These are phyloP conservation scores for Hydrozoanthus gracilis DNA, from an alignment of 92 coral and sea anemone species.

Conservation along the genomic window DNA sequence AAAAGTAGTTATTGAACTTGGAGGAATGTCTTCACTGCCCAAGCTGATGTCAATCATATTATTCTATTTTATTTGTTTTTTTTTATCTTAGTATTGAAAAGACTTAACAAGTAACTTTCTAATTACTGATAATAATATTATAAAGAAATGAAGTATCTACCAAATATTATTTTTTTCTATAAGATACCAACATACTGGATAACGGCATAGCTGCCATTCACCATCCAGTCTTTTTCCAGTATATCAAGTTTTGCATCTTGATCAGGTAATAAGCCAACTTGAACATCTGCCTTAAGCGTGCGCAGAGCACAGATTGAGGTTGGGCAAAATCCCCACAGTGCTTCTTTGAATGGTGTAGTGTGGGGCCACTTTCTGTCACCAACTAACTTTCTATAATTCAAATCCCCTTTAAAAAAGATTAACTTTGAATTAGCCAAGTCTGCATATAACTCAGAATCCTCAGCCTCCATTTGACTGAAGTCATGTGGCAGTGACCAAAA, in stretches of 20 bases:
- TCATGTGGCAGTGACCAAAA: slow-evolving; percentile 94
- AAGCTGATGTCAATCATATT: too few relatives aligned
- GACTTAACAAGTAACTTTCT: too few relatives aligned
- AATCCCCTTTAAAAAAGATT: slow-evolving; percentile 93
- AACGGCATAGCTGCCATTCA: slow-evolving; percentile 86
- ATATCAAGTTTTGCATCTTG: slow-evolving; percentile 71
- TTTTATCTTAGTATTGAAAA: too few relatives aligned
- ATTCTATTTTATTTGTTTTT: too few relatives aligned
- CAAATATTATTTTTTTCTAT: too few relatives aligned
- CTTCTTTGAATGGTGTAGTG: slow-evolving; percentile 79
- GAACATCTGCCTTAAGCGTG: slow-evolving; percentile 93
- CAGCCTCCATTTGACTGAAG: slow-evolving; percentile 76
- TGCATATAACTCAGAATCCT: slow-evolving; percentile 73
- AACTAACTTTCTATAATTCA: slow-evolving; percentile 94
- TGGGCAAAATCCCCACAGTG: slow-evolving; percentile 96
- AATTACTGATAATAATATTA: too few relatives aligned
- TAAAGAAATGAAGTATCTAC: too few relatives aligned
- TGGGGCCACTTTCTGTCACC: slow-evolving; percentile 97
- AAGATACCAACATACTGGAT: slow-evolving; percentile 62
- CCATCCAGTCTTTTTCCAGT: slow-evolving; percentile 92
- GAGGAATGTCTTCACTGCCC: too few relatives aligned
- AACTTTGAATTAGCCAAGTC: slow-evolving; percentile 83
- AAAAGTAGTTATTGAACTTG: too few relatives aligned
- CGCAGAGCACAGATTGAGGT: slow-evolving; percentile 90
- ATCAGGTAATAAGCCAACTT: slow-evolving; percentile 86